These are phyloP conservation scores for Pseudolycoriella hygida DNA, from an alignment of 2,888 invertebrate species.

Conservation along the genomic window DNA sequence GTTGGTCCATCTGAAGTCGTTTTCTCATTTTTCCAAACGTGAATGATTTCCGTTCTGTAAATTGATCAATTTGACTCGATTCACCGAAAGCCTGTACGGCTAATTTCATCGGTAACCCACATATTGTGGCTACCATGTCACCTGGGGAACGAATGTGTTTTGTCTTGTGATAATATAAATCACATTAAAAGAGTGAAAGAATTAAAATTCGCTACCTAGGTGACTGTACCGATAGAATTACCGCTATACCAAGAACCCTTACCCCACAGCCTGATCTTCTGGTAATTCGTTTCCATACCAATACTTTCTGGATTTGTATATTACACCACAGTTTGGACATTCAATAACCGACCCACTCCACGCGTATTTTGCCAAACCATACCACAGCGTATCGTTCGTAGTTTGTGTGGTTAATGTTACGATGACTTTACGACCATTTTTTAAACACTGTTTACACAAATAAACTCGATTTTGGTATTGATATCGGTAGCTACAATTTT, in stretches of 20 bases:
- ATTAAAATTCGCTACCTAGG: too few species aligned
- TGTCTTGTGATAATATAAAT: too few species aligned
- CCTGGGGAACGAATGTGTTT: too few species aligned
- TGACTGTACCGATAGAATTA: too few species aligned
- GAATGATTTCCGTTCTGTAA: constrained; percentile 39
- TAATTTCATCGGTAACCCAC: too few species aligned
- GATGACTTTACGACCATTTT: constrained; percentile 34
- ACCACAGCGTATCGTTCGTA: constrained; percentile 32
- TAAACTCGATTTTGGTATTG: constrained; percentile 54
- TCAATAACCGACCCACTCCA: constrained; percentile 66
- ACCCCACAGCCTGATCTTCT: constrained; percentile 43
- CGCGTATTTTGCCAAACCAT: constrained; percentile 52
- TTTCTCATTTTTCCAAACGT: constrained; percentile 47
- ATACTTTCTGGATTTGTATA: constrained; percentile 51
- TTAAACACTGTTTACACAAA: constrained; percentile 43
- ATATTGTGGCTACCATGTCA: too few species aligned
- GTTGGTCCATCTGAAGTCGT: constrained; percentile 30
- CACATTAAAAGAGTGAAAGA: too few species aligned
- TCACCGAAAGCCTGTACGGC: too few species aligned
- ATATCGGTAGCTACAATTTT: constrained; percentile 41
- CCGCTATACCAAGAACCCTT: constrained; percentile 4
- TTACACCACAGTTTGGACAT: constrained; percentile 42
- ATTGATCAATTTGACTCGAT: neutral
- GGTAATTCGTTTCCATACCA: constrained; percentile 68
- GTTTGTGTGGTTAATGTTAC: constrained; percentile 20